Evolutionary conservation across 2,113 vertebrate species (phyloP), one percentile per base, ranked within the genome.

Genomic region (Ascaphus truei): DNA sequence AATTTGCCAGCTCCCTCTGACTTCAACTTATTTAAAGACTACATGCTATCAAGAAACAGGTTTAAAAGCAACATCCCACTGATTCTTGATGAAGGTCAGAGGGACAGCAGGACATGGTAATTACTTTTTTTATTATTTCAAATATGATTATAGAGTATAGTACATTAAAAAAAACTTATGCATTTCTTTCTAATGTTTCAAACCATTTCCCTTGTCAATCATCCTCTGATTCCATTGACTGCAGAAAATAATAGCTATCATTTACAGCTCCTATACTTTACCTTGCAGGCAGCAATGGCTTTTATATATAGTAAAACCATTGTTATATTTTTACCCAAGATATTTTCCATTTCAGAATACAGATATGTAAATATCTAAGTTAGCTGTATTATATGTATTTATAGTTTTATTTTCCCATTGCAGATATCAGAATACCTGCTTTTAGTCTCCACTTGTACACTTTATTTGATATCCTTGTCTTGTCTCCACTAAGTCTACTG

Each of bases 11-110:
- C 29, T 30, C 47, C 43, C 31, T 60, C 48, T 30, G 43, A 72
- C 74, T 76, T 58, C 69, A 75, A 23, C 30, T 55, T 73, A 8
- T 51, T 59, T 51, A 76, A 66, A 77, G 63, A 75, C 68, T 73
- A 64, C 59, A 72, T 74, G 13, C 23, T 55, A 26, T 34, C 25
- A 62, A 41, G 69, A 80, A 2, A 3, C 6, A 62, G 10, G 60
- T 73, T 75, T 56, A 5, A 72, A 72, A 61, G 69, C 41, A 73
- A 64, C 5, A 45, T 75, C 71, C 61, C 13, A 23, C 61, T 20
- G 43, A 22, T 73, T 0, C 34, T 73, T 58, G 37, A 68, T 53
- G 16, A 71, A 77, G 64, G 56, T 77, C 72, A 75, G 69, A 73
- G 60, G 55, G 65, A 71, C 47, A 65, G 45, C 63, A 65, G 62